Evolutionary conservation across 2,888 invertebrate genomes (phyloP).

Genomic region (Iphiclides podalirius): DNA sequence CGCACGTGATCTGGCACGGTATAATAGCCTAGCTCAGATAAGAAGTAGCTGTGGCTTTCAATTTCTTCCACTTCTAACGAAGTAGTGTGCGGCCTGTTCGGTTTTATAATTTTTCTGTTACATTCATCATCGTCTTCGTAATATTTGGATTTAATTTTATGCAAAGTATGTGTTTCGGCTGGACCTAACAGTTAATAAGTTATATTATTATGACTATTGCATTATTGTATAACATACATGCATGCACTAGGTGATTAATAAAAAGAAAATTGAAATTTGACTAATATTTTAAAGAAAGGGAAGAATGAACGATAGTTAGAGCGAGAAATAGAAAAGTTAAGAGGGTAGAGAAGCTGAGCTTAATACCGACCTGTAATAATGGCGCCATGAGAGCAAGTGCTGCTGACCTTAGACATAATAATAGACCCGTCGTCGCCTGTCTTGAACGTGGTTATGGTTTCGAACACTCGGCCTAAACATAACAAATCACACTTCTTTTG

Average conservation of each 20-base stretch:
- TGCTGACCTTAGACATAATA: conserved; percentile 80
- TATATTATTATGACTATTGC: conserved; percentile 62
- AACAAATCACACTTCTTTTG: conserved; percentile 73
- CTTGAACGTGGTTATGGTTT: conserved; percentile 79
- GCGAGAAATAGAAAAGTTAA: conserved; percentile 19
- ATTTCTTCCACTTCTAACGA: conserved; percentile 81
- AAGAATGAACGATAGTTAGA: conserved; percentile 29
- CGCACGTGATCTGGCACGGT: conserved; percentile 65
- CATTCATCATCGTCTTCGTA: conserved; percentile 76
- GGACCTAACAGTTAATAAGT: conserved; percentile 83
- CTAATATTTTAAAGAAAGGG: conserved; percentile 5
- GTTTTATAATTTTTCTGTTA: conserved; percentile 60
- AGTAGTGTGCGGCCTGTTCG: conserved; percentile 73
- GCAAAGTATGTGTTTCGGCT: conserved; percentile 83
- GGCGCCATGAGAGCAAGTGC: conserved; percentile 81
- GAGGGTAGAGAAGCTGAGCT: conserved; percentile 61
- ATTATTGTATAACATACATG: conserved; percentile 34
- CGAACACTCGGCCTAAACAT: conserved; percentile 78
- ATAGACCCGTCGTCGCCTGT: conserved; percentile 69
- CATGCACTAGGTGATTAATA: conserved; percentile 30
- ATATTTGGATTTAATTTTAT: conserved; percentile 82
- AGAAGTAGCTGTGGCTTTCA: conserved; percentile 79
- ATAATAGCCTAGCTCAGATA: conserved; percentile 75
- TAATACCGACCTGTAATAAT: conserved; percentile 82
- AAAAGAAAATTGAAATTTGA: conserved; percentile 8